Evolutionary conservation across 2,113 vertebrate species (phyloP), one percentile per base, ranked within the genome.

Genomic region (Triplophysa tibetana): DNA sequence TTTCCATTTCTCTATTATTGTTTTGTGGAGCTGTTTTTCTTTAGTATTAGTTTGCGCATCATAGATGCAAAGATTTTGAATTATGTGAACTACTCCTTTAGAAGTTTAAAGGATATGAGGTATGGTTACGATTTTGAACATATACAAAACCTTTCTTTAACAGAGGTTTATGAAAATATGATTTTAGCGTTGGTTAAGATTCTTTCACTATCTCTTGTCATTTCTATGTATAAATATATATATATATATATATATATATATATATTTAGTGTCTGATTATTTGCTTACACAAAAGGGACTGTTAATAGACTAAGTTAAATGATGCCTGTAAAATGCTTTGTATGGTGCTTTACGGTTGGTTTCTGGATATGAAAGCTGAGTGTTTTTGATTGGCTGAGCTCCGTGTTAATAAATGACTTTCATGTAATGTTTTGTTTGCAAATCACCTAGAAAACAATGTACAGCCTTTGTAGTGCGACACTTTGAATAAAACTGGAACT

Each of bases 401-500:
- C 9, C 14, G 48, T 26, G 72, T 63, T 75, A 33, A 73, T 60
- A 21, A 58, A 21, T 75, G 21, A 61, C 14, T 23, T 75, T 5
- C 14, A 58, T 19, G 14, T 12, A 75, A 26, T 21, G 8, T 58
- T 21, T 52, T 52, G 33, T 75, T 62, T 61, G 74, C 38, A 24
- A 14, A 64, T 43, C 41, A 65, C 62, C 17, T 10, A 62, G 17
- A 76, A 65, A 9, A 50, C 10, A 26, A 21, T 77, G 24, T 77
- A 65, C 60, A 63, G 45, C 60, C 54, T 73, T 63, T 75, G 23
- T 63, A 75, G 58, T 63, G 41, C 8, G 24, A 76, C 61, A 54
- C 62, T 65, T 77, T 66, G 62, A 77, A 77, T 77, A 77, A 77
- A 77, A 52, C 48, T 33, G 8, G 58, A 63, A 63, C 29, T 77